A percentile compares a stretch with the other conserved stretches of the same genome.
Conservation (phyloP, 2,888 invertebrate genomes). For the Cantharis flavilabris region DNA sequence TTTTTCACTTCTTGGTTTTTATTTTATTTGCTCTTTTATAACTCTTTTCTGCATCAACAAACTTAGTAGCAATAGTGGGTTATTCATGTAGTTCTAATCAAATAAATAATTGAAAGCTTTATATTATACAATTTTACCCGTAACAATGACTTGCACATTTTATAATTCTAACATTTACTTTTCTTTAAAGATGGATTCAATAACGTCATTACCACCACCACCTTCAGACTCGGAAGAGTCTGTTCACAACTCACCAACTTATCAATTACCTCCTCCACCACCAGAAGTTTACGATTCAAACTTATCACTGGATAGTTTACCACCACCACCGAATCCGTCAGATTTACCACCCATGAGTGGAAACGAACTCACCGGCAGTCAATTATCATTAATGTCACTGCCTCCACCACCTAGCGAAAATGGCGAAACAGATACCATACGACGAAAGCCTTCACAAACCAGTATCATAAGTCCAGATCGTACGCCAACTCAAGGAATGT, state of each 20-base stretch:
- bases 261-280: constrained; percentile 74
- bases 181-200: constrained; percentile 59
- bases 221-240: constrained; percentile 54
- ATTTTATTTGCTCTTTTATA: too few relatives aligned
- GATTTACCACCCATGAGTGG: constrained; percentile 59
- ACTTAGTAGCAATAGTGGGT: not conserved
- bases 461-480: constrained; percentile 53
- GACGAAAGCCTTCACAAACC: constrained; percentile 54
- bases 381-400: constrained; percentile 69
- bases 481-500: constrained; percentile 50
- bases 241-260: constrained; percentile 55
- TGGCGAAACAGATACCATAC: constrained; percentile 52
- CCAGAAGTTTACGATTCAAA: constrained; percentile 77
- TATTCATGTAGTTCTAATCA: not conserved
- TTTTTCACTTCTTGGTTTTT: too few relatives aligned
- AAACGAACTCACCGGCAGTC: constrained; percentile 70
- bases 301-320: constrained; percentile 78
- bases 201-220: constrained; percentile 59
- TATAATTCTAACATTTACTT: not conserved
- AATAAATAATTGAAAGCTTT: not conserved
- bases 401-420: constrained; percentile 68
- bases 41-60: not conserved
- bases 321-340: constrained; percentile 74
- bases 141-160: not conserved
- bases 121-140: not conserved